Conservation (phyloP, 2,888 invertebrate genomes). For the Troides aeacus region DNA sequence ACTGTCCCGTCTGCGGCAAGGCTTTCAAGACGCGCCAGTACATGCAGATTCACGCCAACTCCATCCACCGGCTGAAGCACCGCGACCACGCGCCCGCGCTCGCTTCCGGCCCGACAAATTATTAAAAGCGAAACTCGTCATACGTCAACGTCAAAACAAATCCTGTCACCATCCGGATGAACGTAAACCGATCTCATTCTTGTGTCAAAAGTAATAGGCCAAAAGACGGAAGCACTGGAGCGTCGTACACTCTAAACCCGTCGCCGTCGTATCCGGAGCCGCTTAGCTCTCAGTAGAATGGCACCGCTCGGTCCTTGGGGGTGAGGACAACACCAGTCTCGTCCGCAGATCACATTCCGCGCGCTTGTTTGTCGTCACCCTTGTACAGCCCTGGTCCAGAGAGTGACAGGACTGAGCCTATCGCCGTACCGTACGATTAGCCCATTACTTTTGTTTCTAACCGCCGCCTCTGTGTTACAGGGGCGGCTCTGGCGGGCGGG, state of each 20-base stretch:
- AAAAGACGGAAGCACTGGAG: neutral
- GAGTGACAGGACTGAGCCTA: too few species aligned
- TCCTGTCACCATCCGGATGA: too few species aligned
- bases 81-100: constrained; percentile 8
- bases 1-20: constrained; percentile 83
- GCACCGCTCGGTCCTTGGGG: neutral
- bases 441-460: constrained; percentile 54
- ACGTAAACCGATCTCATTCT: too few species aligned
- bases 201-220: neutral
- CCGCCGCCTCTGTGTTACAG: constrained; percentile 84
- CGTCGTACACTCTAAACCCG: neutral
- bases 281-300: neutral
- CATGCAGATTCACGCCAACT: constrained; percentile 84
- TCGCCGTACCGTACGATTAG: constrained; percentile 37
- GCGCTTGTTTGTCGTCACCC: too few species aligned
- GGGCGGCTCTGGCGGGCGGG: constrained; percentile 82
- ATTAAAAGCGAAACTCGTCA: too few species aligned
- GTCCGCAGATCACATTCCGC: too few species aligned
- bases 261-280: neutral
- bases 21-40: constrained; percentile 86
- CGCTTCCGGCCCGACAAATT: too few species aligned
- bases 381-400: too few species aligned
- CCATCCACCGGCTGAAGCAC: constrained; percentile 83
- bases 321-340: too few species aligned
- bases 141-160: too few species aligned